Evolutionary conservation across 2,888 invertebrate genomes (phyloP), one percentile per base, ranked within the genome.

Genomic region (Agrotis puta): DNA sequence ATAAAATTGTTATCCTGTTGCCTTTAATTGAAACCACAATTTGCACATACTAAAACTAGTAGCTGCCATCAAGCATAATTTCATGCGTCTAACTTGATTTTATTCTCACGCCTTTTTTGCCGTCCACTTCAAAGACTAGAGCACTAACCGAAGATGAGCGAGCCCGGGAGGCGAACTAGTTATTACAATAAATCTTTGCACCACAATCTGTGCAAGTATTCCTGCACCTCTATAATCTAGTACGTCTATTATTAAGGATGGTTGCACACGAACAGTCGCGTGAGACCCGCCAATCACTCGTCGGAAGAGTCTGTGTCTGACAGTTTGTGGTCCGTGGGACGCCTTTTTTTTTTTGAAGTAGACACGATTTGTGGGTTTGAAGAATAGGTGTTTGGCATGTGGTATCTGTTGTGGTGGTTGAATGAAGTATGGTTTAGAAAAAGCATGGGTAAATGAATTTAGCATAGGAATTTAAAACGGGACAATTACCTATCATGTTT

Each of bases 191-290:
- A 83, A 84, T 84, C 79, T 77, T 50, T 20, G 18, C 47, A 59
- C 56, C 81, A 76, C 81, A 76, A 74, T 77, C 82, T 68, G 75
- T 75, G 74, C 79, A 66, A 70, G 79, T 72, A 75, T 66, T 66
- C 74, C 61, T 66, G 73, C 53, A 76, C 73, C 48, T 39, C 39
- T 75, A 79, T 70, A 70, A 77, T 64, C 71, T 68, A 58, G 61
- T 82, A 74, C 70, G 66, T 56, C 73, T 81, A 70, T 87, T 87
- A 87, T 88, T 88, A 87, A 88, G 83, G 87, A 75, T 75, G 74
- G 76, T 74, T 82, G 65, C 85, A 87, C 92, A 90, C 90, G 91
- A 87, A 87, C 82, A 64, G 68, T 91, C 81, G 91, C 92, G 92
- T 92, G 92, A 75, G 75, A 64, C 58, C 54, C 70, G 67, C 73